Base-by-base conservation (phyloP, 2,113 vertebrate genomes). In the Eira barbara region DNA sequence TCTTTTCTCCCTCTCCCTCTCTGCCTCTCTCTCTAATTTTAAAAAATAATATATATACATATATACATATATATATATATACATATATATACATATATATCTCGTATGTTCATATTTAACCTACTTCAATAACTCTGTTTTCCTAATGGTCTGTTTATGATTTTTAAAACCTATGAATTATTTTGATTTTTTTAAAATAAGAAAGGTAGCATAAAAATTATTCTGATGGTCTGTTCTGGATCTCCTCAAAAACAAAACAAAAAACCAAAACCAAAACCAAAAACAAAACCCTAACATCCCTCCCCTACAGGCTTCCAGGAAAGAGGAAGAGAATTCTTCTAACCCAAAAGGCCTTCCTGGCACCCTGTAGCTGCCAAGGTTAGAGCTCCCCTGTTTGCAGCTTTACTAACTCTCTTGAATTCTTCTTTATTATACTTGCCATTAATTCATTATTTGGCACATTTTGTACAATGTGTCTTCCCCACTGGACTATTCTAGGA, bases 61-160 rank as follows among this genome's bases (percentile, higher is more conserved):
- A 49, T 47, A 49, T 49, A 12, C 2, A 12, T 49, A 13, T 3
- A 52, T 15, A 17, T 52, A 15, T 52, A 52, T 17, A 52, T 52
- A 55, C 18, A 55, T 18, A 55, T 55, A 55, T 55, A 55, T 55
- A 52, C 18, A 18, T 52, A 18, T 52, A 52, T 52, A 55, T 55
- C 96, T 92, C 94, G 78, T 94, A 95, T 97, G 97, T 97, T 97
- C 78, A 89, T 93, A 92, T 3, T 17, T 97, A 97, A 97, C 49
- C 89, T 95, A 96, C 81, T 98, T 97, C 78, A 91, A 74, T 94
- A 87, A 91, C 74, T 96, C 92, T 89, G 71, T 98, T 98, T 98
- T 98, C 84, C 88, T 95, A 97, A 97, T 78, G 94, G 81, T 73
- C 55, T 98, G 57, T 49, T 92, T 96, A 89, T 96, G 84, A 95